These are phyloP conservation scores for Smittia aterrima DNA, from an alignment of 2,888 invertebrate species.

Conservation along the genomic window DNA sequence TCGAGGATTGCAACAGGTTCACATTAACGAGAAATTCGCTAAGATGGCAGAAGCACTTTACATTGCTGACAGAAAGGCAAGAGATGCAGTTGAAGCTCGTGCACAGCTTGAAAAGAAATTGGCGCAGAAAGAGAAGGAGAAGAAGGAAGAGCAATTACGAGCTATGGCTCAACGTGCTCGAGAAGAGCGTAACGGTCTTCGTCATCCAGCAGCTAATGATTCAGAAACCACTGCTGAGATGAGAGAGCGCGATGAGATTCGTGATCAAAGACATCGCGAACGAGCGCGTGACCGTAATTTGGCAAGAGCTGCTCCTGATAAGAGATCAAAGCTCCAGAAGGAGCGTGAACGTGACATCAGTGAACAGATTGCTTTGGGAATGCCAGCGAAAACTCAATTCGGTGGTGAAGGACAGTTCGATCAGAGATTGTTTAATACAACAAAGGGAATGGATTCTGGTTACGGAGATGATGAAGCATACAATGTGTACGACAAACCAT, in stretches of 20 bases:
- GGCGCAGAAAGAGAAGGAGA: slow-evolving; percentile 97
- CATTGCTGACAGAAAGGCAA: slow-evolving; percentile 94
- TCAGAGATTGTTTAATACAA: slow-evolving; percentile 91
- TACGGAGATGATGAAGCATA: slow-evolving; percentile 97
- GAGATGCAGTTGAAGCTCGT: slow-evolving; percentile 95
- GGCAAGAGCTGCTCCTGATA: slow-evolving; percentile 91
- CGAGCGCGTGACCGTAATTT: slow-evolving; percentile 90
- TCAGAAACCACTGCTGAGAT: slow-evolving; percentile 51
- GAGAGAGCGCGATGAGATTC: slow-evolving; percentile 80
- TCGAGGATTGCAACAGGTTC: slow-evolving; percentile 91
- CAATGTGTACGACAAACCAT: slow-evolving; percentile 97
- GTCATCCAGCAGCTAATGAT: slow-evolving; percentile 49
- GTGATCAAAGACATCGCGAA: slow-evolving; percentile 88
- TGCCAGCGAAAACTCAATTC: slow-evolving; percentile 76
- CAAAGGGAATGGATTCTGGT: slow-evolving; percentile 84
- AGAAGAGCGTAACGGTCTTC: slow-evolving; percentile 84
- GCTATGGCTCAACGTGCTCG: slow-evolving; percentile 92
- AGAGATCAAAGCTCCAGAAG: slow-evolving; percentile 81
- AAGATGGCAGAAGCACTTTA: slow-evolving; percentile 97
- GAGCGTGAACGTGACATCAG: slow-evolving; percentile 96
- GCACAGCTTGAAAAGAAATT: slow-evolving; percentile 94
- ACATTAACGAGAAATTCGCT: slow-evolving; percentile 99
- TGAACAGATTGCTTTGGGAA: slow-evolving; percentile 95
- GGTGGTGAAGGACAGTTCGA: slow-evolving; percentile 87
- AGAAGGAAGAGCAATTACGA: slow-evolving; percentile 92